Conservation (phyloP, 2,888 invertebrate genomes). For the Amorpha juglandis region DNA sequence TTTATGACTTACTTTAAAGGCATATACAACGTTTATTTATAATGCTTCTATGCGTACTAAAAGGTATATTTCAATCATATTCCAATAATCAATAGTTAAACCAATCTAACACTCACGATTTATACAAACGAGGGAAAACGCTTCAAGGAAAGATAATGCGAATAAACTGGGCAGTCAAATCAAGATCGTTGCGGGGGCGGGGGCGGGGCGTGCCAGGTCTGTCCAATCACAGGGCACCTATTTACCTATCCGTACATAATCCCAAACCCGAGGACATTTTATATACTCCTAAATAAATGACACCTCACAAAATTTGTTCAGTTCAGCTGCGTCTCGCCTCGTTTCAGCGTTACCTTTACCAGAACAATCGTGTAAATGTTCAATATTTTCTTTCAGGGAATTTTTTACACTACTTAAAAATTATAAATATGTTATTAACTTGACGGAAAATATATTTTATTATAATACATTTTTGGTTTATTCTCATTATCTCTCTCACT, state of each 20-base stretch:
- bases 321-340: slow-evolving; percentile 6
- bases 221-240: slow-evolving; percentile 64
- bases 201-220: slow-evolving; percentile 49
- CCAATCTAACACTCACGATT: not conserved
- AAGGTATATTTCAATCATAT: too few species aligned
- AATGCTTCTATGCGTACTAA: too few species aligned
- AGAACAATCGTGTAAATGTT: not conserved
- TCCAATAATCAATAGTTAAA: not conserved
- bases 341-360: not conserved
- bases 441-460: too few species aligned
- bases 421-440: too few species aligned
- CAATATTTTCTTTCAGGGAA: too few species aligned
- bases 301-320: slow-evolving; percentile 34
- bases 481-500: too few species aligned
- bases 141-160: slow-evolving; percentile 24
- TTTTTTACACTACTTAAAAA: too few species aligned
- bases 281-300: slow-evolving; percentile 47
- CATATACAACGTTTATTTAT: too few species aligned
- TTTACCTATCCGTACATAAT: slow-evolving; percentile 59
- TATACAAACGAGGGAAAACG: slow-evolving; percentile 4
- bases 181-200: slow-evolving; percentile 71
- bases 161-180: slow-evolving; percentile 52
- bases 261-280: slow-evolving; percentile 46
- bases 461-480: too few species aligned
- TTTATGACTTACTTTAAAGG: too few species aligned